Base-by-base conservation (phyloP, 1,140 invertebrate genomes). In the Tetragonula clypearis region DNA sequence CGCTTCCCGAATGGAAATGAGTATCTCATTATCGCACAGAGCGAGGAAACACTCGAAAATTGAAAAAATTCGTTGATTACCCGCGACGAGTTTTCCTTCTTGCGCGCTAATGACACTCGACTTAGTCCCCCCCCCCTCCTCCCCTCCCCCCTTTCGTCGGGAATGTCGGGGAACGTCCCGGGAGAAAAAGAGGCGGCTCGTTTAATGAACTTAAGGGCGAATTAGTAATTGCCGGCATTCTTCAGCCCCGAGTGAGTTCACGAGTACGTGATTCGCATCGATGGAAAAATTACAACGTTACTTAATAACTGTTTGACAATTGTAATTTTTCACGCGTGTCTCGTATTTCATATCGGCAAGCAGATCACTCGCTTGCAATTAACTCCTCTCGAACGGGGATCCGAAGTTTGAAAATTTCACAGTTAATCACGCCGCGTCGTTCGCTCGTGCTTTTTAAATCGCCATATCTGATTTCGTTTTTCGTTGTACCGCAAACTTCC, bases 11-110 rank as follows among this genome's bases (percentile, higher is more conserved):
- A 58, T 41, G 23, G 30, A 41, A 23, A 41, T 41, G 49, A 65
- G 60, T 35, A 30, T 49, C 58, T 30, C 30, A 30, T 30, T 41
- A 79, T 49, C n/a, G 6, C 41, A 8, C 49, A 66, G 4, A 53
- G 15, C 14, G 17, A n/a, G 30, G 60, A 12, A 19, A 65, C 35
- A n/a, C 76, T 79, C 19, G 41, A 79, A 79, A 79, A 66, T 66
- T 65, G n/a, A 53, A 79, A 66, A 79, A 66, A 66, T 79, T 53
- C 65, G 41, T 79, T 66, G 65, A 79, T 79, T 66, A 66, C 19
- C 41, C 19, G 21, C 56, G 49, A 30, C 62, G 19, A 53, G 49
- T n/a, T 62, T 79, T 8, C 41, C 41, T 66, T 53, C 53, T 30
- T 62, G 2, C 15, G 0, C 60, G 12, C 60, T 49, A 65, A 65